These are phyloP conservation scores for Synanthedon vespiformis DNA, from an alignment of 2,888 invertebrate genomes.

Conservation along the genomic window DNA sequence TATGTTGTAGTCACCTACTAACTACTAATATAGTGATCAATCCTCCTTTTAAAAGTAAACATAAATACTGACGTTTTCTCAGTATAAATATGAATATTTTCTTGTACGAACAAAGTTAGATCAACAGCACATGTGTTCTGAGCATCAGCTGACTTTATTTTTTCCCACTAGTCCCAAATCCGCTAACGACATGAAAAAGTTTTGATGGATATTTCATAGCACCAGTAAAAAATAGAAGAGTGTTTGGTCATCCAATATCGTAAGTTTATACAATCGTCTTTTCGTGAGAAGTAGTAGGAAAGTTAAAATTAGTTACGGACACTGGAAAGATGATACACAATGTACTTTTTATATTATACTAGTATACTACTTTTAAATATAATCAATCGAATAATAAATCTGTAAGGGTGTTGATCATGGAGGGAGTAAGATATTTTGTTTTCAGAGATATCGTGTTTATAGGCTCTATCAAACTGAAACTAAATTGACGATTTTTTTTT, in stretches of 20 bases:
- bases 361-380: too few species aligned
- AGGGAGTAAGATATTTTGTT: too few species aligned
- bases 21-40: background rate
- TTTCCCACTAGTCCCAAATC: slow-evolving; percentile 18
- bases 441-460: too few species aligned
- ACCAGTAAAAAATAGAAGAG: slow-evolving; percentile 38
- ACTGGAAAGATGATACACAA: background rate
- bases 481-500: too few species aligned
- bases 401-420: too few species aligned
- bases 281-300: slow-evolving; percentile 8
- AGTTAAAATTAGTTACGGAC: slow-evolving; percentile 2
- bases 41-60: background rate
- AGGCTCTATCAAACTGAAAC: too few species aligned
- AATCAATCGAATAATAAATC: too few species aligned
- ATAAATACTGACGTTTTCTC: background rate
- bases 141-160: slow-evolving; percentile 15
- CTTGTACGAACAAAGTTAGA: slow-evolving; percentile 11
- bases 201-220: slow-evolving; percentile 55
- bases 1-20: background rate
- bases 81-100: slow-evolving; percentile 5
- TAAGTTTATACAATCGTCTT: slow-evolving; percentile 25
- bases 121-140: slow-evolving; percentile 14
- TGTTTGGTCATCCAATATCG: slow-evolving; percentile 37
- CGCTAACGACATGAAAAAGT: slow-evolving; percentile 58
- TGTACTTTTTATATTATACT: too few species aligned